A percentile compares a stretch with the other conserved stretches of the same genome.
Evolutionary conservation across 2,888 invertebrate genomes (phyloP).

Genomic region (Drosophila kanekoi): DNA sequence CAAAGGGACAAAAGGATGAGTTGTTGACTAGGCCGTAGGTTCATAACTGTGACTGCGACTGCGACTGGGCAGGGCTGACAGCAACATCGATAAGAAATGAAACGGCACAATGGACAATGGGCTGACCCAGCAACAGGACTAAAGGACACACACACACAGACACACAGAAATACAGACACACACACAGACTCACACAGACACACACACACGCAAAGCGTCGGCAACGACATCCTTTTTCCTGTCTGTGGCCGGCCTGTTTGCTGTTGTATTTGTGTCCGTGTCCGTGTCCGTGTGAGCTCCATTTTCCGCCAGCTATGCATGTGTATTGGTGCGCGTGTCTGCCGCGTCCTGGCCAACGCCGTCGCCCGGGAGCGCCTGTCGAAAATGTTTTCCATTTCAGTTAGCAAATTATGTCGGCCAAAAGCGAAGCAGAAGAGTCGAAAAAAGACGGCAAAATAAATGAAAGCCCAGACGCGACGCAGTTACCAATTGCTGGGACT

Average conservation of each 20-base stretch:
- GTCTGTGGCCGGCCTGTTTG: constrained; percentile 60
- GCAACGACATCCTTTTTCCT: constrained; percentile 79
- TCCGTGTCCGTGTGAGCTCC: constrained; percentile 22
- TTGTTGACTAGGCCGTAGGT: constrained; percentile 42
- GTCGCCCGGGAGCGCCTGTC: constrained; percentile 63
- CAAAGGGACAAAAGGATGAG: constrained; percentile 46
- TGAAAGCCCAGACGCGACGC: constrained; percentile 80
- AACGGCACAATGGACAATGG: constrained; percentile 71
- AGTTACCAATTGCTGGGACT: constrained; percentile 53
- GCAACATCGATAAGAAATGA: constrained; percentile 70
- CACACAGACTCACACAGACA: not conserved
- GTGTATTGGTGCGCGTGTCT: constrained; percentile 80
- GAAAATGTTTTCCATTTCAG: constrained; percentile 82
- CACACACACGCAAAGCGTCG: constrained; percentile 21
- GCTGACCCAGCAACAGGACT: constrained; percentile 59
- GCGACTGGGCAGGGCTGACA: constrained; percentile 14
- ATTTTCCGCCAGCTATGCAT: constrained; percentile 26
- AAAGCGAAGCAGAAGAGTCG: constrained; percentile 41
- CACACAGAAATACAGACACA: constrained; percentile 3
- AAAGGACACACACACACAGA: constrained; percentile 23
- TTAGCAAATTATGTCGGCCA: constrained; percentile 82
- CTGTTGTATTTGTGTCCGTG: constrained; percentile 24
- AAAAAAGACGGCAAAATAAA: constrained; percentile 60
- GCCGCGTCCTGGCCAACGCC: constrained; percentile 55
- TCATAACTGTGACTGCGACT: constrained; percentile 49